Conservation (phyloP, 2,797 vertebrate genomes). For the Adrianichthys oophorus region DNA sequence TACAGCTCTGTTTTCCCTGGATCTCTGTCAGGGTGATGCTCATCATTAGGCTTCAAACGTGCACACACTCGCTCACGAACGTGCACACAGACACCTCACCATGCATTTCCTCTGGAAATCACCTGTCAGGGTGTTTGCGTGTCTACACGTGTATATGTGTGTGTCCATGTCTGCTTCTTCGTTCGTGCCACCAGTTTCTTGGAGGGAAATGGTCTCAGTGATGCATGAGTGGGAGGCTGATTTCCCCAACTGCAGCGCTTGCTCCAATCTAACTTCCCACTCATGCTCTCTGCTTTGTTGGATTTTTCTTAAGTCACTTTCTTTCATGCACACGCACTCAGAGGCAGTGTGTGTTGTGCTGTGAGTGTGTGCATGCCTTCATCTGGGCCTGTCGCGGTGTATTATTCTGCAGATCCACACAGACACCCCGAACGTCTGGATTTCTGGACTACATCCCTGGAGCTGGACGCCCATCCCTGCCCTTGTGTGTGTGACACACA, state of each 20-base stretch:
- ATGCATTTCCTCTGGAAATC: slow-evolving; percentile 43
- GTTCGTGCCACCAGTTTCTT: slow-evolving; percentile 69
- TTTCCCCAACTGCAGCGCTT: slow-evolving; percentile 66
- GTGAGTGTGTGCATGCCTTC: slow-evolving; percentile 13
- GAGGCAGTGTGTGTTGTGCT: slow-evolving; percentile 37
- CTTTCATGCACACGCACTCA: slow-evolving; percentile 18
- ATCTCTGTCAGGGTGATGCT: slow-evolving; percentile 72
- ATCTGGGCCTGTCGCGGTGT: slow-evolving; percentile 44
- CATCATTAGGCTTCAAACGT: slow-evolving; percentile 64
- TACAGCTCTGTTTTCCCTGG: slow-evolving; percentile 66
- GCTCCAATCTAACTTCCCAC: slow-evolving; percentile 69
- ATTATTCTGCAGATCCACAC: slow-evolving; percentile 54
- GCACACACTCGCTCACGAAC: slow-evolving; percentile 13
- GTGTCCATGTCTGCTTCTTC: slow-evolving; percentile 58
- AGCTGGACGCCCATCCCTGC: slow-evolving; percentile 62
- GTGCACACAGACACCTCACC: slow-evolving; percentile 12
- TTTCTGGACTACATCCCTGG: slow-evolving; percentile 76
- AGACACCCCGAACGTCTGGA: slow-evolving; percentile 70
- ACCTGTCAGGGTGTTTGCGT: slow-evolving; percentile 50
- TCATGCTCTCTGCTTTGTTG: slow-evolving; percentile 70
- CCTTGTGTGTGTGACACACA: slow-evolving; percentile 49
- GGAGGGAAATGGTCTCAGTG: slow-evolving; percentile 66
- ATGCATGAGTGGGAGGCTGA: slow-evolving; percentile 72
- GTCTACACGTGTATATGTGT: slow-evolving; percentile 33
- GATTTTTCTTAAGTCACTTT: slow-evolving; percentile 68